phyloP scores from a whole-genome alignment of 37 sponge, comb jelly and placozoan genomes.

The Oopsacas minuta region DNA sequence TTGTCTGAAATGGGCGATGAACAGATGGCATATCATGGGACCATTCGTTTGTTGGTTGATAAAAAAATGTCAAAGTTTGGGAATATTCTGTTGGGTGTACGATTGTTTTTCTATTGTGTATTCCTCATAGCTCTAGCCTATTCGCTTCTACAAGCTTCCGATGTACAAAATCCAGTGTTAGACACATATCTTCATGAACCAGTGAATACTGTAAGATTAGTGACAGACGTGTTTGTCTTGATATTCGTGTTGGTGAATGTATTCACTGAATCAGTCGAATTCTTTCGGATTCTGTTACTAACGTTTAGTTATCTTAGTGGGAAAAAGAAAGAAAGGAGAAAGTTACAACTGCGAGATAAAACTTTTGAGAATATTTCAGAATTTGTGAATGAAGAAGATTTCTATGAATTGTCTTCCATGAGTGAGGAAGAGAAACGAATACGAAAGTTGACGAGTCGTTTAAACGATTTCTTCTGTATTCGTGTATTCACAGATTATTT shows the following conservation, averaged over 20 bases:
- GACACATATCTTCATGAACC: background rate
- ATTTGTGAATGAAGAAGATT: background rate
- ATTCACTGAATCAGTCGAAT: background rate
- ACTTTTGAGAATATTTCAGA: background rate
- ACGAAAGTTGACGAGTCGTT: background rate
- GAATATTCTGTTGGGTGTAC: background rate
- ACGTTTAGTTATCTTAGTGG: background rate
- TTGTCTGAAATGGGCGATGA: constrained; percentile 13
- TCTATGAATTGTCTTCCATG: background rate
- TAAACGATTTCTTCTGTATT: background rate
- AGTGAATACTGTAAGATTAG: background rate
- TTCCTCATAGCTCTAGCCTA: background rate
- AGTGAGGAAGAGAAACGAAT: background rate
- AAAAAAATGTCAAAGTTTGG: background rate
- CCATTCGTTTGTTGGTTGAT: background rate
- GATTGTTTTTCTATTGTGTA: background rate
- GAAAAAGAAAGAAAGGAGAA: background rate
- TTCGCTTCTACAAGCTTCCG: background rate
- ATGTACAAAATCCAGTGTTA: background rate
- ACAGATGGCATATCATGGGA: background rate
- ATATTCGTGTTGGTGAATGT: background rate
- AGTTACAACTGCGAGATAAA: background rate
- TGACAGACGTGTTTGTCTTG: background rate
- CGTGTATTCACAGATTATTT: constrained; percentile 1
- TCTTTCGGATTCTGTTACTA: background rate